Base-by-base conservation (phyloP, 64 coral and sea anemone genomes). In the Trachythela sp. region DNA sequence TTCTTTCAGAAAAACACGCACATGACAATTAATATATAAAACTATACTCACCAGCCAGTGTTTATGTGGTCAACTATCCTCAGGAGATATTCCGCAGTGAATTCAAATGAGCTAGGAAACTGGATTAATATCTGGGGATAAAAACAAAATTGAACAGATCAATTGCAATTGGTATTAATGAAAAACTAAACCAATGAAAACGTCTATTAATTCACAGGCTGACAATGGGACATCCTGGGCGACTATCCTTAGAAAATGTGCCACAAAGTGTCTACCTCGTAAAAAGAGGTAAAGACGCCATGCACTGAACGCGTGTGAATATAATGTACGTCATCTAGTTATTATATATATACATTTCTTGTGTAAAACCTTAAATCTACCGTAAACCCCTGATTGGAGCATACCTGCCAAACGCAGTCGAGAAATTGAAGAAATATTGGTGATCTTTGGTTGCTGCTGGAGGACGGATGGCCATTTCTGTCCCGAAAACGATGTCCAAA, bases 401-500 rank as follows among this genome's bases (percentile, higher is more conserved):
- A 18, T 48, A 99, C 90, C 91, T 99, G 96, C 96, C 96, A 99
- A 8, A 84, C 89, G 40, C 96, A 99, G 45, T 99, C 96, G 18
- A 99, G 86, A 38, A 99, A 99, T 86, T 99, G 96, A 38, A 94
- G 70, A 83, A 99, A 99, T 17, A 99, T 90, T 10, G 96, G 91
- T 0, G 96, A 99, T 13, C 96, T 89, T 87, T 99, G 96, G 75
- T 80, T 80, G 54, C 96, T 95, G 4, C 91, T 91, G 27, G 93
- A 94, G 4, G 93, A 91, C 40, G 89, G 93, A 90, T 99, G 96
- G 9, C 96, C 91, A 4, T 94, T 60, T 34, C 96, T 77, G 45
- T 99, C 96, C 9, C 93, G 91, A 84, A 99, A 99, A 8, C 91
- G 92, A 77, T 99, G 96, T 40, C 96, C 96, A 85, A 99, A 99